A percentile compares a stretch with the other conserved stretches of the same genome.
These are phyloP conservation scores for Norana najaformis DNA, from an alignment of 2,888 invertebrate genomes.

Conservation along the genomic window DNA sequence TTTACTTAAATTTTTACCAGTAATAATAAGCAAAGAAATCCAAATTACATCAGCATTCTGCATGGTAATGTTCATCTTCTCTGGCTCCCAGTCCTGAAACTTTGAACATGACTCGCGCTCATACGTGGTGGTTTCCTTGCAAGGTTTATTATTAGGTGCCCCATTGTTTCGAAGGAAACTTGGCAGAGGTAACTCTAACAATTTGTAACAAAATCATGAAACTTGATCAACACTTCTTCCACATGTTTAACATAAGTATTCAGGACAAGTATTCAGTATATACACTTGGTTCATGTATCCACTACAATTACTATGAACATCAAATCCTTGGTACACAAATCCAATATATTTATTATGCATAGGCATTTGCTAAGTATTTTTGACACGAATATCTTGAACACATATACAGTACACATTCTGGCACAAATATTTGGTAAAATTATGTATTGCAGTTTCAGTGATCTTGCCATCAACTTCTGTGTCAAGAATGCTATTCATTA, in stretches of 20 bases:
- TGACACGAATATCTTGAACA: too few relatives aligned
- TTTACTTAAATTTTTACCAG: not conserved
- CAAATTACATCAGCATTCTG: not conserved
- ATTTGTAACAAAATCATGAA: not conserved
- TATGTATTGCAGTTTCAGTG: too few relatives aligned
- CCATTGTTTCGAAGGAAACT: not conserved
- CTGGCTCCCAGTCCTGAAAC: not conserved
- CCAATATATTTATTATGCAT: too few relatives aligned
- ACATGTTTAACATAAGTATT: too few relatives aligned
- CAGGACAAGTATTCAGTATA: too few relatives aligned
- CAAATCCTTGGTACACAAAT: too few relatives aligned
- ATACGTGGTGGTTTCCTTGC: not conserved
- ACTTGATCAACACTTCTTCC: too few relatives aligned
- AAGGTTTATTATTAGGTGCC: not conserved
- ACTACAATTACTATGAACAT: not conserved
- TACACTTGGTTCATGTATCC: not conserved
- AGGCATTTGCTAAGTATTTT: too few relatives aligned
- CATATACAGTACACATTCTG: too few relatives aligned
- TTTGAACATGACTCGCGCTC: not conserved
- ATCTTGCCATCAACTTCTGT: too few relatives aligned
- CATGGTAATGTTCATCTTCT: constrained; percentile 18
- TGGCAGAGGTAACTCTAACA: not conserved
- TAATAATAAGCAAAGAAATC: not conserved
- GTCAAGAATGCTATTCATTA: too few relatives aligned
- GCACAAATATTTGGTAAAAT: too few relatives aligned